phyloP scores from a whole-genome alignment of 2,888 invertebrate species.

The Hetaerina titia region DNA sequence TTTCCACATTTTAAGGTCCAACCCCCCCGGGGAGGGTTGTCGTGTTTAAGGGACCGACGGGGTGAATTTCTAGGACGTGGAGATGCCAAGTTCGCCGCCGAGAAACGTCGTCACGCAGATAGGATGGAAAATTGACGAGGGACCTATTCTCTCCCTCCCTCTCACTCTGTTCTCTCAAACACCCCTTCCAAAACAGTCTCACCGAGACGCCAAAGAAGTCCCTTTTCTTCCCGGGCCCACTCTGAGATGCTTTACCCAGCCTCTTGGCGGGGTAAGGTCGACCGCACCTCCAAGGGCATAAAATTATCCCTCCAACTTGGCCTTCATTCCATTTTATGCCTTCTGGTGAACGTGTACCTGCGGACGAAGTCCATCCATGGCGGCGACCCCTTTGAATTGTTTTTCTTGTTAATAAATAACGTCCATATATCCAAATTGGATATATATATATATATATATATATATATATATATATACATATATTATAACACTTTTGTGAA shows the following conservation, averaged over 20 bases:
- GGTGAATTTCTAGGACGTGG: neutral
- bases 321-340: neutral
- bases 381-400: no score
- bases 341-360: neutral
- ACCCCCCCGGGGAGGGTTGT: neutral
- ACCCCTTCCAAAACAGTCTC: neutral
- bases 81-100: neutral
- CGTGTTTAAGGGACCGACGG: neutral
- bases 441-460: no score
- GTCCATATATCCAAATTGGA: no score
- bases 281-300: neutral
- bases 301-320: neutral
- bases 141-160: neutral
- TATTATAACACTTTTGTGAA: no score
- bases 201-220: neutral
- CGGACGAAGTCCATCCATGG: neutral
- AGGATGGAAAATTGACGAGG: slow-evolving; percentile 7
- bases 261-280: neutral
- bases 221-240: neutral
- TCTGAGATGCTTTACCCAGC: neutral
- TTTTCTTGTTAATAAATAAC: no score
- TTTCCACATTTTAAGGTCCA: neutral
- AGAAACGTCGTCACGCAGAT: neutral
- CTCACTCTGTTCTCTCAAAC: neutral
- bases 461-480: no score